Base-by-base conservation (phyloP, 2,888 invertebrate species). In the Pseudanteris insignis region DNA sequence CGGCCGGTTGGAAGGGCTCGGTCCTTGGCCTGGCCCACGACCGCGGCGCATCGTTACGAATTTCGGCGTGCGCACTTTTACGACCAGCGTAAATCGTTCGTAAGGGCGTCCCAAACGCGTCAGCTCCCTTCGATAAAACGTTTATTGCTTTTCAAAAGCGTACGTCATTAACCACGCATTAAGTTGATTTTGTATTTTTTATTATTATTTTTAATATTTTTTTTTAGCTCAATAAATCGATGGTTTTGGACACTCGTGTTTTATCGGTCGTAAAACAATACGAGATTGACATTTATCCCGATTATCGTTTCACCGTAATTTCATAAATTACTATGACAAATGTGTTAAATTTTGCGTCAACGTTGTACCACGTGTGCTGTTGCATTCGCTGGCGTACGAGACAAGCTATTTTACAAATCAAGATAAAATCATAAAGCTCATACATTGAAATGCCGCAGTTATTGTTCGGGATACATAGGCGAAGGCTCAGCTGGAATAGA, bases 21-120 rank as follows among this genome's bases (percentile, higher is more conserved):
- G n/a, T n/a, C n/a, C n/a, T n/a, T n/a, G n/a, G 41, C 46, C 14
- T 21, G 43, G 54, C 57, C 50, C 48, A 58, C 36, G 53, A 46
- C 54, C 51, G 44, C 44, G 37, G 47, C 57, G 50, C 60, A 50
- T 61, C 63, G 65, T 61, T 65, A 67, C 58, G 63, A 54, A 60
- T 68, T 64, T 67, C 64, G 63, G 64, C 65, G 61, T 69, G 65
- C 63, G 59, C 64, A 62, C 60, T 58, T 69, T 68, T 67, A 68
- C 64, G 66, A 66, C 48, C 51, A n/a, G 47, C 60, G 64, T 67
- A 66, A 68, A 69, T 69, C 64, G 57, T 53, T 28, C 40, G 38
- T 50, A 51, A 53, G 51, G 51, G 41, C 51, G 57, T 60, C 51
- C 30, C 40, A 40, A 29, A 32, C 33, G 33, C 12, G 50, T 44